phyloP scores from a whole-genome alignment of 2,113 vertebrate species.

The Halcyon senegalensis region DNA sequence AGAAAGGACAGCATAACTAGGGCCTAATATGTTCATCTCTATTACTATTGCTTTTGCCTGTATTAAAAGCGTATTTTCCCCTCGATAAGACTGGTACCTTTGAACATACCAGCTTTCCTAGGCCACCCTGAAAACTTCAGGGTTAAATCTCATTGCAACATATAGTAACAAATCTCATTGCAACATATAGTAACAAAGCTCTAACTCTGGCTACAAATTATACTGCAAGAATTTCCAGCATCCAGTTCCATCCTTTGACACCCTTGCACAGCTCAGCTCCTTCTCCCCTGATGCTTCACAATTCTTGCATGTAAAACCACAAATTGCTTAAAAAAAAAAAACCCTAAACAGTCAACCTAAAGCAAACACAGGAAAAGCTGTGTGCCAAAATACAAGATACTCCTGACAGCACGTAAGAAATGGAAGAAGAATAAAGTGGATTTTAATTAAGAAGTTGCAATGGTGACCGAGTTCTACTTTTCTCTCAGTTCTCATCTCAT shows the following conservation, averaged over 20 bases:
- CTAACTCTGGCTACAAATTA: background rate
- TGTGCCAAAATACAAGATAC: background rate
- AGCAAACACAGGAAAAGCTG: background rate
- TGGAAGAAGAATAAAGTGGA: background rate
- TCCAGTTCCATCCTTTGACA: background rate
- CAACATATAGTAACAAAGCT: background rate
- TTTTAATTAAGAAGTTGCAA: background rate
- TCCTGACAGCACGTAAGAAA: background rate
- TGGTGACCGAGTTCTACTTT: background rate
- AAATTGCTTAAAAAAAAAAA: background rate
- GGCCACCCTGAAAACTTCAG: background rate
- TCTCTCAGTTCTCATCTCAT: background rate
- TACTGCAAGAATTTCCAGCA: background rate
- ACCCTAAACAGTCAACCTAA: background rate
- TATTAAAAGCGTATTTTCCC: background rate
- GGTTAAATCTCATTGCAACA: background rate
- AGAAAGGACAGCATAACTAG: conserved; percentile 50
- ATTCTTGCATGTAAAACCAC: background rate
- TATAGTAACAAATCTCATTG: background rate
- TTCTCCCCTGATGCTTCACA: background rate
- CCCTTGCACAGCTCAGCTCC: background rate
- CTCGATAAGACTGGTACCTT: background rate
- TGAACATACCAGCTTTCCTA: background rate
- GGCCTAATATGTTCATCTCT: background rate
- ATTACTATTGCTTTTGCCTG: background rate